Evolutionary conservation across 2,888 invertebrate species (phyloP).

Genomic region (Calameuta filiformis): DNA sequence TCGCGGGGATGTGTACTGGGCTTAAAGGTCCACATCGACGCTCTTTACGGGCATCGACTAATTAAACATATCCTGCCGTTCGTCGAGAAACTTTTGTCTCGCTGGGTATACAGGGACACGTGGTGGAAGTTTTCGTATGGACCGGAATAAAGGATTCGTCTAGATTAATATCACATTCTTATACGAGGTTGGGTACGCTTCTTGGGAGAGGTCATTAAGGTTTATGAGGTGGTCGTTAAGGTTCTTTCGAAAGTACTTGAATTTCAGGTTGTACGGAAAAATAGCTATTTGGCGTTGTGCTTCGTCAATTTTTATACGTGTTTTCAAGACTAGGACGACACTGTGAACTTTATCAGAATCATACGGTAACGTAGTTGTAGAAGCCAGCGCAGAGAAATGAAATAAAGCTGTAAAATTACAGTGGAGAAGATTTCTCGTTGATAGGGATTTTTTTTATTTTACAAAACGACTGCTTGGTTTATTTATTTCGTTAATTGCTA

Average conservation of each 20-base stretch:
- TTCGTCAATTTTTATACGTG: not conserved
- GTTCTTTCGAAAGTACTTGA: not conserved
- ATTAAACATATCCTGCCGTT: slow-evolving; percentile 1
- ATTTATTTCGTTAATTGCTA: not conserved
- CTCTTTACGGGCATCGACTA: not conserved
- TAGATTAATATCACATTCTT: not conserved
- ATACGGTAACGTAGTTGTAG: not conserved
- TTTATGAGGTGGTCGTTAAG: not conserved
- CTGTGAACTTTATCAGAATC: not conserved
- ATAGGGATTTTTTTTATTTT: not conserved
- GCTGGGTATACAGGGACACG: not conserved
- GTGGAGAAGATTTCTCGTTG: not conserved
- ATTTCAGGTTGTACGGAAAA: not conserved
- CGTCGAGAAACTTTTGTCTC: not conserved
- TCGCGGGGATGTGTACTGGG: not conserved
- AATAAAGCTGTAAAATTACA: not conserved
- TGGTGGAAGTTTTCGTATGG: not conserved
- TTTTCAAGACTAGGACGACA: not conserved
- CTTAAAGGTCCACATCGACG: slow-evolving; percentile 10
- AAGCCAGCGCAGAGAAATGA: not conserved
- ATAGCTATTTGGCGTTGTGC: not conserved
- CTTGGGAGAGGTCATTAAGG: not conserved
- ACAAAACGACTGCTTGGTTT: not conserved
- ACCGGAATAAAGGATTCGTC: not conserved
- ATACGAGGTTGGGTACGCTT: not conserved